phyloP scores from a whole-genome alignment of 2,797 vertebrate genomes.

The Benthosema pterotum region DNA sequence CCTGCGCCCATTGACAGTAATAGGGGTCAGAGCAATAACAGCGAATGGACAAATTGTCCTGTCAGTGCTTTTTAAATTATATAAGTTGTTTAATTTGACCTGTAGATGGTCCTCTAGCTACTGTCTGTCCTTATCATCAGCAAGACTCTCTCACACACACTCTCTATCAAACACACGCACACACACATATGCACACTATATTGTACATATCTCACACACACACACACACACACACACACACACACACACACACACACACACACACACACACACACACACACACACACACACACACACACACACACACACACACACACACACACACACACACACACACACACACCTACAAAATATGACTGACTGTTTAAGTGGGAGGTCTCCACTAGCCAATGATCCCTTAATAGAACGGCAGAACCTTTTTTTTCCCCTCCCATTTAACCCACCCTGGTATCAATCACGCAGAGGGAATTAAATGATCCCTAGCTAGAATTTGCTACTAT shows the following conservation, averaged over 20 bases:
- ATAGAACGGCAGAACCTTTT: slow-evolving; percentile 94
- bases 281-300: slow-evolving; percentile 3
- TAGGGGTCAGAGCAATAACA: slow-evolving; percentile 97
- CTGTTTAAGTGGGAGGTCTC: slow-evolving; percentile 98
- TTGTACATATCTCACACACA: slow-evolving; percentile 7
- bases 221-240: slow-evolving; percentile 10
- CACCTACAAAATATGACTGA: slow-evolving; percentile 73
- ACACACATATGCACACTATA: no score
- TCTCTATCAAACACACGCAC: slow-evolving; percentile 18
- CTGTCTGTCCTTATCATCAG: slow-evolving; percentile 79
- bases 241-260: slow-evolving; percentile 43
- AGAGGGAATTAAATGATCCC: slow-evolving; percentile 96
- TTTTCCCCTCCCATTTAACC: slow-evolving; percentile 94
- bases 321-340: background rate
- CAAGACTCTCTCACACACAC: slow-evolving; percentile 17
- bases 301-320: slow-evolving; percentile 41
- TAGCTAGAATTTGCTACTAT: slow-evolving; percentile 94
- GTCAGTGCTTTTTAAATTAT: slow-evolving; percentile 97
- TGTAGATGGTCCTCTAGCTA: slow-evolving; percentile 85
- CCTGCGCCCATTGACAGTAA: slow-evolving; percentile 88
- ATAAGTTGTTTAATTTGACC: slow-evolving; percentile 98
- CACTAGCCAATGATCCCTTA: slow-evolving; percentile 94
- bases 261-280: background rate
- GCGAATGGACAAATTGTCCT: slow-evolving; percentile 92
- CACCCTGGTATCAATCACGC: slow-evolving; percentile 93